Evolutionary conservation across 2,888 invertebrate species (phyloP), one percentile per base, ranked within the genome.

Genomic region (Drosophila antonietae): DNA sequence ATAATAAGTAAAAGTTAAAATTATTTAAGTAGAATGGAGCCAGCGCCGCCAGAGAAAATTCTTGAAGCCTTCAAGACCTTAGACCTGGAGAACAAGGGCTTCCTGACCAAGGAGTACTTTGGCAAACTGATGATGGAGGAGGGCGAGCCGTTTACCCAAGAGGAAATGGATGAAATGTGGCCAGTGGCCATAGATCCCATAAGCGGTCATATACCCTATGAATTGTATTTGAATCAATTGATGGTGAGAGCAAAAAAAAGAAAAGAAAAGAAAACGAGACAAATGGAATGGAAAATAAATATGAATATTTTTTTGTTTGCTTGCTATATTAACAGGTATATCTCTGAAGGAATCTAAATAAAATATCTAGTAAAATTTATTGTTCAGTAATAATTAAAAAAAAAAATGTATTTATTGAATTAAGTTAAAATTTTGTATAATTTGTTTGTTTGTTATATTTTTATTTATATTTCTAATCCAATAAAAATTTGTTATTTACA

Each of bases 141-240:
- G 91, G 98, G 98, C 0, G 98, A 98, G 92, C 96, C 97, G 0
- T 98, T 98, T 88, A 96, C 96, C 2, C 95, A 95, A 93, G 97
- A 98, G 91, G 98, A 98, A 93, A 94, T 97, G 61, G 97, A 97
- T 67, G 98, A 98, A 93, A 97, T 98, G 97, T 95, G 98, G 93
- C 96, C 96, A 70, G 94, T 96, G 6, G 97, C 97, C 0, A 94
- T 97, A 46, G 97, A 98, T 92, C 96, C 96, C 0, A 95, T 96
- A 51, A 96, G 96, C 0, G 95, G 96, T 75, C 95, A 94, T 46
- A 95, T 98, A 74, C 95, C 96, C 41, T 98, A 98, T 91, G 97
- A 97, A 91, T 96, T 96, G 90, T 97, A 97, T 92, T 95, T 97
- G 76, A 97, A 97, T 92, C 96, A 96, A 88, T 94, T 98, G 8